These are phyloP conservation scores for Microcaecilia unicolor DNA, from an alignment of 2,797 vertebrate genomes.

Conservation along the genomic window DNA sequence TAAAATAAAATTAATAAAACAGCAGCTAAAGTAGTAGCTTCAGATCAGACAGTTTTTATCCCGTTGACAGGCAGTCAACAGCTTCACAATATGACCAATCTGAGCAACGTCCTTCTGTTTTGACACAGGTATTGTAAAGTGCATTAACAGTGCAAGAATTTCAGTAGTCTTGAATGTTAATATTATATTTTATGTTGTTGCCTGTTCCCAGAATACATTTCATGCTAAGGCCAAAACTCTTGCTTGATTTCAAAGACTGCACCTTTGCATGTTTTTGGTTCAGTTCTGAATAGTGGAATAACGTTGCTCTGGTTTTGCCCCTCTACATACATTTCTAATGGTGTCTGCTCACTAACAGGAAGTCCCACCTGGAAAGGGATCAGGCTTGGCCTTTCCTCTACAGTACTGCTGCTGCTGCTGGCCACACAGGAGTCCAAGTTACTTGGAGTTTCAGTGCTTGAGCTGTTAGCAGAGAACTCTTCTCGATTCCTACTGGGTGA, in stretches of 20 bases:
- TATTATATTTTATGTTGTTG: slow-evolving; percentile 3
- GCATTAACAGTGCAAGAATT: slow-evolving; percentile 72
- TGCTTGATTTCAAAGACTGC: slow-evolving; percentile 73
- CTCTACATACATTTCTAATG: slow-evolving; percentile 84
- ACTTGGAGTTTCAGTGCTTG: slow-evolving; percentile 89
- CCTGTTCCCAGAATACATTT: slow-evolving; percentile 16
- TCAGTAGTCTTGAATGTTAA: slow-evolving; percentile 42
- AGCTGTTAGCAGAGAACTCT: slow-evolving; percentile 81
- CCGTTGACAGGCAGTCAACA: too few relatives aligned
- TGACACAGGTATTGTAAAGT: slow-evolving; percentile 64
- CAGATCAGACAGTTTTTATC: too few relatives aligned
- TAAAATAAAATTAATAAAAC: too few relatives aligned
- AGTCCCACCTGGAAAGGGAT: slow-evolving; percentile 61
- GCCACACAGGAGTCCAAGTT: slow-evolving; percentile 76
- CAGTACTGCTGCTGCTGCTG: slow-evolving; percentile 67
- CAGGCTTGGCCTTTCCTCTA: slow-evolving; percentile 67
- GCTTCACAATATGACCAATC: too few relatives aligned
- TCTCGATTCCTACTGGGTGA: slow-evolving; percentile 60
- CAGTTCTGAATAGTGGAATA: slow-evolving; percentile 78
- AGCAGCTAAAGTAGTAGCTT: too few relatives aligned
- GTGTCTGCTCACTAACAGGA: slow-evolving; percentile 53
- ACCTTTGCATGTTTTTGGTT: slow-evolving; percentile 66
- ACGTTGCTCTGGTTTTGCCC: slow-evolving; percentile 85
- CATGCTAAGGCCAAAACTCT: slow-evolving; percentile 79
- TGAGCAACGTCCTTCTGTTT: slow-evolving; percentile 44